A percentile compares a stretch with the other conserved stretches of the same genome.
These are phyloP conservation scores for Aptenodytes forsteri DNA, from an alignment of 2,113 vertebrate genomes.

Conservation along the genomic window DNA sequence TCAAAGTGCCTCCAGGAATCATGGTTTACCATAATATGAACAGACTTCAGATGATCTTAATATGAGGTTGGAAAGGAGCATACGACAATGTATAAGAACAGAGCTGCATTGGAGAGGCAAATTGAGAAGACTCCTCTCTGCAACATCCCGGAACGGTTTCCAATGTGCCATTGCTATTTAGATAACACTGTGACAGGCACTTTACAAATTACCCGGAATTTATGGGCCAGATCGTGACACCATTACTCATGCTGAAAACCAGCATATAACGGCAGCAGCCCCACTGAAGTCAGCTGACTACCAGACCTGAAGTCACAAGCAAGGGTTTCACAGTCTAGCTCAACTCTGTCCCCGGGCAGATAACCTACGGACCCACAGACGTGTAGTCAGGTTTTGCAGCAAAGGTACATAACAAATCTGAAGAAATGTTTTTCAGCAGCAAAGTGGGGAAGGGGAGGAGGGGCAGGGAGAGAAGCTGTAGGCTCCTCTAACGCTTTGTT, in stretches of 20 bases:
- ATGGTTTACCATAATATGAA: not conserved
- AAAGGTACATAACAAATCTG: not conserved
- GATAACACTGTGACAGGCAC: not conserved
- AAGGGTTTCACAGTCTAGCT: not conserved
- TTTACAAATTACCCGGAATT: slow-evolving; percentile 3
- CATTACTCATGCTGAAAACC: not conserved
- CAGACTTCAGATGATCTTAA: not conserved
- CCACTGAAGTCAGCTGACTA: not conserved
- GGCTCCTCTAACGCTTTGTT: not conserved
- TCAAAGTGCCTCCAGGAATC: not conserved
- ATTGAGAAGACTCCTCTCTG: not conserved
- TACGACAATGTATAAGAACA: not conserved
- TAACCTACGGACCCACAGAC: not conserved
- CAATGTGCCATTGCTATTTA: not conserved
- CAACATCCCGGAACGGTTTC: not conserved
- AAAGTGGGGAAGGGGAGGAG: not conserved
- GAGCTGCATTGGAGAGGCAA: not conserved
- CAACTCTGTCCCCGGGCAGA: not conserved
- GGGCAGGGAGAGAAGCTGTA: not conserved
- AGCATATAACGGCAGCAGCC: not conserved
- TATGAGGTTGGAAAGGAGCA: not conserved
- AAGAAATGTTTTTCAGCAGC: not conserved
- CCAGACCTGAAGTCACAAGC: not conserved
- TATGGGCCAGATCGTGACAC: not conserved
- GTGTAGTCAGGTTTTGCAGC: not conserved